Percentiles rank a stretch among this genome's conserved stretches.
Evolutionary conservation across 2,888 invertebrate species (phyloP).

Genomic region (Polyploca ridens): DNA sequence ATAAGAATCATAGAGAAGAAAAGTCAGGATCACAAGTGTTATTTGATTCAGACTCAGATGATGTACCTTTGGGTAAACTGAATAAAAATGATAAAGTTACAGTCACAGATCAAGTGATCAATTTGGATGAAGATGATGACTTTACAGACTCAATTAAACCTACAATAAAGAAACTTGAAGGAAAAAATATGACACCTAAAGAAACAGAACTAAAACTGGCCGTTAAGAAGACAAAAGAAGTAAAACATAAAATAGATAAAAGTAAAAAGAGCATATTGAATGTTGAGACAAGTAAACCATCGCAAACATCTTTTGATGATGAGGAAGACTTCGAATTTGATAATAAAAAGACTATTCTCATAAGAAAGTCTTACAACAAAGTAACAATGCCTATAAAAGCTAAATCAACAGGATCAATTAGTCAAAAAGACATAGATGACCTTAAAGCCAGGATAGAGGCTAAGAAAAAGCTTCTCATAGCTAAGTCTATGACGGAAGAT

Average conservation of each 20-base stretch:
- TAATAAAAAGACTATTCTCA: conserved; percentile 65
- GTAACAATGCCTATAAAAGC: conserved; percentile 61
- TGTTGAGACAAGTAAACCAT: conserved; percentile 22
- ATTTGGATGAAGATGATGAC: conserved; percentile 52
- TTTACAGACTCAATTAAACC: conserved; percentile 44
- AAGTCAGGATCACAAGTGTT: conserved; percentile 43
- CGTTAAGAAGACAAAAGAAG: conserved; percentile 19
- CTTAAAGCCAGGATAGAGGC: conserved; percentile 67
- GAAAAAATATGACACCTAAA: conserved; percentile 23
- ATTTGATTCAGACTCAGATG: conserved; percentile 71
- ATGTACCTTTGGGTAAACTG: conserved; percentile 59
- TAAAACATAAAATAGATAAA: conserved; percentile 27
- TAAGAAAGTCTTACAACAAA: conserved; percentile 70
- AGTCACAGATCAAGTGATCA: conserved; percentile 18
- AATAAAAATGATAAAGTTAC: conserved; percentile 42
- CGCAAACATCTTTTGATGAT: conserved; percentile 57
- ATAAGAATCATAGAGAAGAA: conserved; percentile 23
- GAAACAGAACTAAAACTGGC: conserved; percentile 19
- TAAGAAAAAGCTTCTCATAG: conserved; percentile 70
- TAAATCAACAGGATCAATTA: conserved; percentile 76
- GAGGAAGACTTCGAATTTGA: conserved; percentile 69
- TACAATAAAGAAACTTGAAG: conserved; percentile 40
- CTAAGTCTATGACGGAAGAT: conserved; percentile 68
- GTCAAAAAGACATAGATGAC: conserved; percentile 72
- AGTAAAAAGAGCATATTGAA: conserved; percentile 25